phyloP scores from a whole-genome alignment of 2,113 vertebrate genomes.

The Holacanthus passer region DNA sequence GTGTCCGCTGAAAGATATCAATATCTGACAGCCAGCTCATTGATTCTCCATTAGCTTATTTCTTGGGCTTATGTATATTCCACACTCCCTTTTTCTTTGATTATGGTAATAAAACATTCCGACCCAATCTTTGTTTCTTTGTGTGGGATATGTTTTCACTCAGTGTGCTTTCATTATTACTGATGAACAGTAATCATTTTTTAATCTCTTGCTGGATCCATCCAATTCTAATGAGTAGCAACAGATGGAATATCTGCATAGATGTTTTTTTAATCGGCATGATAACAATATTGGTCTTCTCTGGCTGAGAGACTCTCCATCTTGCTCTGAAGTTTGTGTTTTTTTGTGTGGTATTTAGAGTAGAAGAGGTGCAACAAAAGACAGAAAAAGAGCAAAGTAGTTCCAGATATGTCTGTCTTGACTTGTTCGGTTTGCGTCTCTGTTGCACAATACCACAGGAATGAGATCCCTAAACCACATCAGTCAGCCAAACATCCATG shows the following conservation, averaged over 20 bases:
- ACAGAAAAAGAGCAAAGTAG: not conserved
- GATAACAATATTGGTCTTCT: constrained; percentile 56
- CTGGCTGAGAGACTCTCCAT: constrained; percentile 37
- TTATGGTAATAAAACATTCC: constrained; percentile 73
- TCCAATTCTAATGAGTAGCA: constrained; percentile 70
- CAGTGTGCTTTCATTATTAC: constrained; percentile 64
- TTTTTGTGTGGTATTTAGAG: constrained; percentile 22
- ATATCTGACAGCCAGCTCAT: constrained; percentile 72
- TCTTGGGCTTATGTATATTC: constrained; percentile 44
- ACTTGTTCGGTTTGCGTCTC: constrained; percentile 31
- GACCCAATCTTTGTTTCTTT: constrained; percentile 41
- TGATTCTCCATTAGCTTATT: constrained; percentile 70
- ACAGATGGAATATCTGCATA: constrained; percentile 69
- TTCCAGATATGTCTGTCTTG: constrained; percentile 11
- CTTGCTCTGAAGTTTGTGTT: constrained; percentile 13
- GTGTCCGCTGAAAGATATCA: constrained; percentile 62
- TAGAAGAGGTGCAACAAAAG: constrained; percentile 3
- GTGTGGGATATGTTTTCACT: constrained; percentile 52
- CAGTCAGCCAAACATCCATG: constrained; percentile 20
- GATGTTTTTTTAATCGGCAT: constrained; percentile 66
- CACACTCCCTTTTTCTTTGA: constrained; percentile 52
- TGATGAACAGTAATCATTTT: constrained; percentile 71
- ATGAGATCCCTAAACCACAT: not conserved
- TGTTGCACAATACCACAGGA: constrained; percentile 42
- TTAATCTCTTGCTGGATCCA: constrained; percentile 63